A percentile compares a stretch with the other conserved stretches of the same genome.
Evolutionary conservation across 2,797 vertebrate species (phyloP).

Genomic region (Gadopsis marmoratus): DNA sequence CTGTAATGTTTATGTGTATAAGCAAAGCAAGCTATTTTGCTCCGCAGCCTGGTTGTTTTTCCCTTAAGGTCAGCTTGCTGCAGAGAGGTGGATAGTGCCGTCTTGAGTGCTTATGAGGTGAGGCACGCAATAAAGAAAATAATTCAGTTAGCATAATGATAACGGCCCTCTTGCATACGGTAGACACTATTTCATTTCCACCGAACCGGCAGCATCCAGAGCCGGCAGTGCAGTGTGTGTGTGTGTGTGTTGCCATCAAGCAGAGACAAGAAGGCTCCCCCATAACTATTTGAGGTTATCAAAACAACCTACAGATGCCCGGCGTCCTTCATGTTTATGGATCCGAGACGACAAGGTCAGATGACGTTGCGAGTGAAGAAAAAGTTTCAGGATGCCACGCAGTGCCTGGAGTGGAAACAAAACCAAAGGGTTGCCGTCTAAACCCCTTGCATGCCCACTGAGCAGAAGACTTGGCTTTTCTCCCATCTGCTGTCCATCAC

Average conservation of each 20-base stretch:
- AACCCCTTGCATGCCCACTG: conserved; percentile 54
- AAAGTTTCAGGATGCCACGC: conserved; percentile 59
- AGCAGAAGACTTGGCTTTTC: conserved; percentile 64
- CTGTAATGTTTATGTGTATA: conserved; percentile 72
- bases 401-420: conserved; percentile 62
- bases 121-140: conserved; percentile 77
- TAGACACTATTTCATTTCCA: conserved; percentile 64
- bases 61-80: conserved; percentile 74
- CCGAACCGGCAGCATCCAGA: conserved; percentile 45
- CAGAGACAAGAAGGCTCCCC: conserved; percentile 37
- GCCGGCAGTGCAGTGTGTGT: conserved; percentile 17
- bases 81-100: conserved; percentile 68
- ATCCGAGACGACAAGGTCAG: conserved; percentile 75
- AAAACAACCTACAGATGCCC: conserved; percentile 69
- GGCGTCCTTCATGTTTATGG: conserved; percentile 76
- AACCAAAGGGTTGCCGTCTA: conserved; percentile 65
- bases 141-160: conserved; percentile 82
- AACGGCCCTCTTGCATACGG: conserved; percentile 62
- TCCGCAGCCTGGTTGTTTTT: conserved; percentile 57
- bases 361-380: conserved; percentile 48
- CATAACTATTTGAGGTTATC: conserved; percentile 67
- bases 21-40: conserved; percentile 70
- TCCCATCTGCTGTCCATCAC: conserved; percentile 77
- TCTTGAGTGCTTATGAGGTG: conserved; percentile 71
- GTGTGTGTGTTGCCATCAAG: conserved; percentile 52